Evolutionary conservation across 2,113 vertebrate genomes (phyloP), one percentile per base, ranked within the genome.

Genomic region (Sapayoa aenigma): DNA sequence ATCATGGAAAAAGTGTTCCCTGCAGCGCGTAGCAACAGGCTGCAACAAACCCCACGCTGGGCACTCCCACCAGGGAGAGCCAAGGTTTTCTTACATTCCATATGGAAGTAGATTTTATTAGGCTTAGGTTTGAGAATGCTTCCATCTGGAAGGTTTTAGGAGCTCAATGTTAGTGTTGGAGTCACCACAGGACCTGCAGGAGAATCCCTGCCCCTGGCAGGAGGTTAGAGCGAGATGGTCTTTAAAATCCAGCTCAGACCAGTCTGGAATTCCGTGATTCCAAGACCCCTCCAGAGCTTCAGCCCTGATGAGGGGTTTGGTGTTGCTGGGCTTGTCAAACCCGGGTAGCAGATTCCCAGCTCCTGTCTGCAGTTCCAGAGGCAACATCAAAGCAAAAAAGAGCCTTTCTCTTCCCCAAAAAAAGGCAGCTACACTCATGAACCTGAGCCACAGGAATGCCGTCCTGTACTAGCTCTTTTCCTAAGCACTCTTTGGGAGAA

Each of bases 111-210:
- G 60, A 23, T 71, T 66, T 69, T 77, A 5, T 22, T 19, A 7
- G 55, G 49, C 12, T 92, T 53, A 21, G 46, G 3, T 47, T 30
- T 37, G 37, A 41, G 50, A 53, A 24, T 1, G 0, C 19, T 82
- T 31, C 44, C 5, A 6, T 33, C 20, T 28, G 66, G 46, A 44
- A 66, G n/a, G 42, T 35, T 84, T 84, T 2, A 14, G 50, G 72
- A 84, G 49, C 41, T 84, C 17, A 11, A 2, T 0, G 1, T 19
- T 19, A 6, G 11, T 1, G 2, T 27, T 2, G 18, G 49, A 75
- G 76, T 68, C 37, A 50, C 12, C 2, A 0, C 42, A 42, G 18
- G 31, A 53, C 9, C 68, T 11, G 6, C 24, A 37, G 8, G 39
- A 81, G 47, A 46, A 33, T 23, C 22, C 41, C 35, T 35, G 58